These are phyloP conservation scores for Brachyhypopomus occidentalis DNA, from an alignment of 2,113 vertebrate genomes.

Conservation along the genomic window DNA sequence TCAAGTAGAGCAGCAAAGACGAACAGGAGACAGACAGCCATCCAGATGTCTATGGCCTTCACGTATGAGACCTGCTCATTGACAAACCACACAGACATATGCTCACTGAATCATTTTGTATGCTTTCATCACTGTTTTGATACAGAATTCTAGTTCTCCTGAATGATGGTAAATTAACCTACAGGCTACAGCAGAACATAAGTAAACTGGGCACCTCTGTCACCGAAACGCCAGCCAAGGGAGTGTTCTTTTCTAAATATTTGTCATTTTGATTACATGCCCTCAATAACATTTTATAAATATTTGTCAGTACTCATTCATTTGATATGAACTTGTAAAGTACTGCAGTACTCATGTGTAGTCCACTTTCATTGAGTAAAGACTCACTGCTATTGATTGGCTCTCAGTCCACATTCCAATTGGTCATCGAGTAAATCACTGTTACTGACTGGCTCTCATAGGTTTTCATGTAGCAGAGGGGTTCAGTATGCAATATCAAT, in stretches of 20 bases:
- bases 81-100: constrained; percentile 45
- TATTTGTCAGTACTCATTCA: constrained; percentile 61
- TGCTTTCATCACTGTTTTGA: background rate
- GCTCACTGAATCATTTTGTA: background rate
- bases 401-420: constrained; percentile 33
- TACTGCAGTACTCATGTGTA: constrained; percentile 24
- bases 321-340: constrained; percentile 59
- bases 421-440: constrained; percentile 58
- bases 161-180: too few relatives aligned
- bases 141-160: too few relatives aligned
- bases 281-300: constrained; percentile 57
- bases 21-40: constrained; percentile 98
- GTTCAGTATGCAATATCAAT: too few relatives aligned
- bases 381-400: too few relatives aligned
- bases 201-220: background rate
- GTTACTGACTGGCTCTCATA: too few relatives aligned
- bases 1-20: constrained; percentile 97
- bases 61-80: constrained; percentile 91
- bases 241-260: constrained; percentile 46
- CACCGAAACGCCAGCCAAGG: constrained; percentile 28
- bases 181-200: background rate
- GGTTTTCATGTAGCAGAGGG: too few relatives aligned
- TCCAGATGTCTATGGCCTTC: constrained; percentile 99
- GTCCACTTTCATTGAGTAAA: too few relatives aligned
- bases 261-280: constrained; percentile 57